phyloP scores from a whole-genome alignment of 37 sponge, comb jelly and placozoan genomes.

The Eunapius fragilis region DNA sequence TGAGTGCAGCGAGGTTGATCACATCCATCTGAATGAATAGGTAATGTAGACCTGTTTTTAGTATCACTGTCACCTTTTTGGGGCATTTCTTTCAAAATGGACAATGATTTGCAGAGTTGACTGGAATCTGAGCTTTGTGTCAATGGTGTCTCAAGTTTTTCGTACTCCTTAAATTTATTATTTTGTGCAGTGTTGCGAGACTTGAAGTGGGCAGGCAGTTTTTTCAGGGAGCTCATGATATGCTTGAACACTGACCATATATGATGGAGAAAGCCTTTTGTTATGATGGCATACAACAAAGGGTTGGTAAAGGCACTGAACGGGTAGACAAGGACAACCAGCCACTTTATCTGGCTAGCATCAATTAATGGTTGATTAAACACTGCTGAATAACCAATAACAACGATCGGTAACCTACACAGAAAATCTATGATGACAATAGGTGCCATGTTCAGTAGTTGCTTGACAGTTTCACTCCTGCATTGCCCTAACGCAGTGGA shows the following conservation, averaged over 20 bases:
- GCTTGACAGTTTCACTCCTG: conserved; percentile 5
- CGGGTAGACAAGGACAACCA: conserved; percentile 79
- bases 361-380: conserved; percentile 23
- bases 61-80: background rate
- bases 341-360: conserved; percentile 51
- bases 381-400: conserved; percentile 64
- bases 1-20: background rate
- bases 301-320: conserved; percentile 87
- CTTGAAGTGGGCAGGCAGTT: background rate
- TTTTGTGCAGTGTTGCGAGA: background rate
- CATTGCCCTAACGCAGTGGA: conserved; percentile 22
- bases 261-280: conserved; percentile 50
- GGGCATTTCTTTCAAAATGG: background rate
- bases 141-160: background rate
- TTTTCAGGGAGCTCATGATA: background rate
- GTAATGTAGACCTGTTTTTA: background rate
- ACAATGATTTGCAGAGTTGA: background rate
- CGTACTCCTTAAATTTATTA: background rate
- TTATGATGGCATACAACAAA: conserved; percentile 84
- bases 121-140: background rate
- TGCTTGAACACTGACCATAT: conserved; percentile 10
- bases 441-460: conserved; percentile 42
- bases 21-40: background rate
- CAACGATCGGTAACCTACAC: conserved; percentile 79
- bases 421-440: conserved; percentile 66